phyloP scores from a whole-genome alignment of 2,888 invertebrate species.

The Abscondita cerata region DNA sequence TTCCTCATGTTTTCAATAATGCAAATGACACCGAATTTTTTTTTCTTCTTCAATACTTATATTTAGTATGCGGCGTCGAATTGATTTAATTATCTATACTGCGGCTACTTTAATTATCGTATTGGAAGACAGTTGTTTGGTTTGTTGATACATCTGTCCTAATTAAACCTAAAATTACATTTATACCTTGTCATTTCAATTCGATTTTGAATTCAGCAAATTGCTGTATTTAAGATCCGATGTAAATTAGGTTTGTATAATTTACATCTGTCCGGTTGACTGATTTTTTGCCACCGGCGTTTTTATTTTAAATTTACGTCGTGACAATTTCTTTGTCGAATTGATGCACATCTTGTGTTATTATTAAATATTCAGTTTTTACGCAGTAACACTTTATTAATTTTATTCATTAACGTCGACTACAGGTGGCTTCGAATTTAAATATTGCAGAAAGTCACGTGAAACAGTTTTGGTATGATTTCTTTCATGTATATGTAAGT shows the following conservation, averaged over 20 bases:
- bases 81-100: slow-evolving; percentile 13
- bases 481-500: too few species aligned
- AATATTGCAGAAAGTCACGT: too few species aligned
- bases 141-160: slow-evolving; percentile 40
- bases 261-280: slow-evolving; percentile 48
- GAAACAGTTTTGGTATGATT: too few species aligned
- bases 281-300: slow-evolving; percentile 22
- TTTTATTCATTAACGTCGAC: too few species aligned
- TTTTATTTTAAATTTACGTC: not conserved
- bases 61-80: not conserved
- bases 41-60: too few species aligned
- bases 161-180: slow-evolving; percentile 41
- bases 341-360: too few species aligned
- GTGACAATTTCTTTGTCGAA: too few species aligned
- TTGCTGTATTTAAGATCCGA: slow-evolving; percentile 46
- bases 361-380: too few species aligned
- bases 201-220: slow-evolving; percentile 48
- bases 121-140: slow-evolving; percentile 26
- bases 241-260: slow-evolving; percentile 48
- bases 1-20: slow-evolving; percentile 27
- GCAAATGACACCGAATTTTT: not conserved
- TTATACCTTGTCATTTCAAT: slow-evolving; percentile 42
- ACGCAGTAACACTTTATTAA: too few species aligned
- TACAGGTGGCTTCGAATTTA: too few species aligned
- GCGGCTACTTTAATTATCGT: slow-evolving; percentile 11